phyloP scores from a whole-genome alignment of 2,888 invertebrate genomes.

The Dynastes maya region DNA sequence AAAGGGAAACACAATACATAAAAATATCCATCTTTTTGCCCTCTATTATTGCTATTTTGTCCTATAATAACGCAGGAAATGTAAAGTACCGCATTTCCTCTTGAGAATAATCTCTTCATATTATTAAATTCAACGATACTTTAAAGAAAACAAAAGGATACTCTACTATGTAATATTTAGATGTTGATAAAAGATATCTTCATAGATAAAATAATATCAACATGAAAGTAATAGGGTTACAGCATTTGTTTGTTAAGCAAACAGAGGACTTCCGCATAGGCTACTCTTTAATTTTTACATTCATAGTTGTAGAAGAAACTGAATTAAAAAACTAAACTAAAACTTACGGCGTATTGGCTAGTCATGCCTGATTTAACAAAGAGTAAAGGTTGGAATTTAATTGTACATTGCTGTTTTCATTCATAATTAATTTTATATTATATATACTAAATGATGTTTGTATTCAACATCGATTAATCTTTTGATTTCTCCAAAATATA shows the following conservation, averaged over 20 bases:
- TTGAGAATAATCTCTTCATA: not conserved
- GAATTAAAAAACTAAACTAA: no score
- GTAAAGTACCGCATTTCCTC: not conserved
- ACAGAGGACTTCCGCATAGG: not conserved
- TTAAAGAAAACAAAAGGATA: not conserved
- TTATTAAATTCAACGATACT: not conserved
- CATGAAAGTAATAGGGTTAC: not conserved
- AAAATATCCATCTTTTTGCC: constrained; percentile 34
- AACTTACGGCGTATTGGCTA: no score
- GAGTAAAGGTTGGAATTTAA: no score
- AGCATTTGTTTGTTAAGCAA: not conserved
- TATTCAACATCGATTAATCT: no score
- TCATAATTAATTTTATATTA: no score
- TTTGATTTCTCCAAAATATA: no score
- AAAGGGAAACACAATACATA: constrained; percentile 29
- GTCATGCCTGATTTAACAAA: no score
- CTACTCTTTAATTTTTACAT: not conserved
- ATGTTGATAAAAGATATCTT: not conserved
- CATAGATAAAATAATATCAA: constrained; percentile 8
- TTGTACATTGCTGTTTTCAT: no score
- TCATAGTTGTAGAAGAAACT: not conserved
- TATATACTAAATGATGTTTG: no score
- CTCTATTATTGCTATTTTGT: constrained; percentile 1
- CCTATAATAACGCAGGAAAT: not conserved
- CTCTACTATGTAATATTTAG: not conserved